phyloP scores from a whole-genome alignment of 2,797 vertebrate species.

The Lates japonicus region DNA sequence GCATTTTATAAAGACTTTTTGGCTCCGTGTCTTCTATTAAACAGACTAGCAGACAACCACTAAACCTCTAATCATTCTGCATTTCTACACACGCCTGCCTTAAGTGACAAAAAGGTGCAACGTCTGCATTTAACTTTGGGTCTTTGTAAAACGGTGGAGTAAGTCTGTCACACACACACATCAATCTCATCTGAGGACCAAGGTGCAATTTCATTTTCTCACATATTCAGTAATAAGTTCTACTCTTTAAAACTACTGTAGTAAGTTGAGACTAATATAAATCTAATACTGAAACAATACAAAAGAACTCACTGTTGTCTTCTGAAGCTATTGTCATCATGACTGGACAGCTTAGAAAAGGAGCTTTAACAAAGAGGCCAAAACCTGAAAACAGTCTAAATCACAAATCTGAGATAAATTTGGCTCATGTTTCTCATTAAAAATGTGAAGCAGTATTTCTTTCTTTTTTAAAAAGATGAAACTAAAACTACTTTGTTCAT shows the following conservation, averaged over 20 bases:
- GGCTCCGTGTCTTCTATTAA: conserved; percentile 71
- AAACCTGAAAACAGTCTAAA: conserved; percentile 32
- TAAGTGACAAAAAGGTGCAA: conserved; percentile 73
- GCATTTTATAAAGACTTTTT: conserved; percentile 69
- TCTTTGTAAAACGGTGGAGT: conserved; percentile 58
- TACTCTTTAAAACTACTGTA: conserved; percentile 35
- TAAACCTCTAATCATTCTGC: conserved; percentile 17
- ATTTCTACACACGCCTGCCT: conserved; percentile 41
- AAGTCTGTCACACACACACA: conserved; percentile 48
- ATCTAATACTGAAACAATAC: conserved; percentile 64
- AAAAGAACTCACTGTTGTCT: conserved; percentile 24
- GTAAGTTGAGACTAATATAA: conserved; percentile 34
- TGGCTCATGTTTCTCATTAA: conserved; percentile 19
- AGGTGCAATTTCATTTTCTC: conserved; percentile 67
- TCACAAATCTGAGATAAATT: conserved; percentile 26
- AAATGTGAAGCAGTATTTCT: conserved; percentile 16
- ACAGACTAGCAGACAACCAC: conserved; percentile 48
- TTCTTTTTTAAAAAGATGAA: conserved; percentile 7
- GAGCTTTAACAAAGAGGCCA: conserved; percentile 17
- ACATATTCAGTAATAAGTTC: conserved; percentile 44
- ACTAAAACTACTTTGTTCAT: conserved; percentile 9
- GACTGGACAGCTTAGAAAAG: conserved; percentile 30
- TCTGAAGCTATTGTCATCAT: conserved; percentile 41
- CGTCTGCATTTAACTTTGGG: conserved; percentile 76
- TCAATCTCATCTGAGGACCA: conserved; percentile 71